Percentiles rank a stretch among this genome's conserved stretches.
phyloP scores from a whole-genome alignment of 2,797 vertebrate genomes.

The Girardinus metallicus region DNA sequence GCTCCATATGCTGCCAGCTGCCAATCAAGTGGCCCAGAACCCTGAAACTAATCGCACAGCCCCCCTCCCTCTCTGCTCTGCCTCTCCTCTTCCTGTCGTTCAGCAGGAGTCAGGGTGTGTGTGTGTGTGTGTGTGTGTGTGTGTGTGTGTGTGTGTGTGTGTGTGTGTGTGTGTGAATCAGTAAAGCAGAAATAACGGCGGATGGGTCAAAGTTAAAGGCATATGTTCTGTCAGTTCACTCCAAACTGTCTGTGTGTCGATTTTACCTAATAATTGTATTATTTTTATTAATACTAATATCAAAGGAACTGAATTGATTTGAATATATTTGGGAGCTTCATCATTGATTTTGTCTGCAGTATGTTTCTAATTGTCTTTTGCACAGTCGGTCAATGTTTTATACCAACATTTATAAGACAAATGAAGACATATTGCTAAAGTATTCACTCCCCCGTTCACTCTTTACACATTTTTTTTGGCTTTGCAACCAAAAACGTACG shows the following conservation, averaged over 20 bases:
- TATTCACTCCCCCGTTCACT: neutral
- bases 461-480: neutral
- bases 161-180: neutral
- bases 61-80: constrained; percentile 39
- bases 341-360: too few relatives aligned
- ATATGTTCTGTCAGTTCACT: constrained; percentile 40
- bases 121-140: neutral
- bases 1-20: constrained; percentile 93
- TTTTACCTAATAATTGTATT: neutral
- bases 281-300: neutral
- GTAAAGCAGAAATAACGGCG: constrained; percentile 55
- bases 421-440: neutral
- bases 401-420: neutral
- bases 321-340: neutral
- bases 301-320: neutral
- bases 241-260: neutral
- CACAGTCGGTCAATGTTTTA: neutral
- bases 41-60: constrained; percentile 71
- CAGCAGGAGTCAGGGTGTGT: constrained; percentile 60
- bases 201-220: constrained; percentile 34
- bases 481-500: neutral
- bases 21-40: constrained; percentile 88
- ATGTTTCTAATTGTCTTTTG: neutral
- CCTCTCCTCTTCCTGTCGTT: constrained; percentile 59
- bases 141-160: constrained; percentile 5